These are phyloP conservation scores for Dromococcyx pavoninus DNA, from an alignment of 2,797 vertebrate species.

Conservation along the genomic window DNA sequence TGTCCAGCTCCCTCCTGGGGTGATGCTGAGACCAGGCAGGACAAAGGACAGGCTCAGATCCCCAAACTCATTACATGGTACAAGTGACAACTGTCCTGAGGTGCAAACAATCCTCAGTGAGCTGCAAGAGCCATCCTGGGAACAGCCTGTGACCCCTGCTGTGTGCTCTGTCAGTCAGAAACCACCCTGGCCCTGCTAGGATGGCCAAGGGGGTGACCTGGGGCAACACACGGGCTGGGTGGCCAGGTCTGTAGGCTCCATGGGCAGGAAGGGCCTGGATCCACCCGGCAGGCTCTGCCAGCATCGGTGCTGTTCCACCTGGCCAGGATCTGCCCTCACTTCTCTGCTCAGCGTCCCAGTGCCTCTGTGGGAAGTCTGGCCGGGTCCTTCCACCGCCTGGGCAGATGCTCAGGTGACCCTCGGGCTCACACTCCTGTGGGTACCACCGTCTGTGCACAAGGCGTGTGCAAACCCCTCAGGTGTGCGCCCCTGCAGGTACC, in stretches of 20 bases:
- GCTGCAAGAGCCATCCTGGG: not conserved
- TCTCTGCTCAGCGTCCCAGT: accelerated
- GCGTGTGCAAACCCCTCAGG: accelerated
- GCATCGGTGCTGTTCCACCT: accelerated
- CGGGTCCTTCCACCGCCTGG: too few relatives aligned
- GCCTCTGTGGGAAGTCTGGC: accelerated
- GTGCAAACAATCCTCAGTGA: not conserved
- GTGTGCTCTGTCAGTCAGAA: not conserved
- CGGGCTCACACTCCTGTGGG: accelerated
- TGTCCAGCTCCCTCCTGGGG: not conserved
- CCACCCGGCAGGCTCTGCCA: accelerated
- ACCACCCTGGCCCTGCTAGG: accelerated
- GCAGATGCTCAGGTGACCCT: not conserved
- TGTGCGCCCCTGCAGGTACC: accelerated
- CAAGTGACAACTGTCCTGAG: not conserved
- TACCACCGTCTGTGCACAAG: accelerated
- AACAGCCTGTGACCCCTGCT: not conserved
- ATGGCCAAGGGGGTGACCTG: accelerated
- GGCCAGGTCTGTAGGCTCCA: not conserved
- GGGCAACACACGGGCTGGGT: not conserved
- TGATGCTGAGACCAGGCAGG: not conserved
- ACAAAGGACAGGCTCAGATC: not conserved
- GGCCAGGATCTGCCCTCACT: accelerated
- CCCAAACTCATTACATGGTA: not conserved
- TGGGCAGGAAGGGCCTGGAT: accelerated